Evolutionary conservation across 2,888 invertebrate genomes (phyloP).

Genomic region (Heliconius charithonia): DNA sequence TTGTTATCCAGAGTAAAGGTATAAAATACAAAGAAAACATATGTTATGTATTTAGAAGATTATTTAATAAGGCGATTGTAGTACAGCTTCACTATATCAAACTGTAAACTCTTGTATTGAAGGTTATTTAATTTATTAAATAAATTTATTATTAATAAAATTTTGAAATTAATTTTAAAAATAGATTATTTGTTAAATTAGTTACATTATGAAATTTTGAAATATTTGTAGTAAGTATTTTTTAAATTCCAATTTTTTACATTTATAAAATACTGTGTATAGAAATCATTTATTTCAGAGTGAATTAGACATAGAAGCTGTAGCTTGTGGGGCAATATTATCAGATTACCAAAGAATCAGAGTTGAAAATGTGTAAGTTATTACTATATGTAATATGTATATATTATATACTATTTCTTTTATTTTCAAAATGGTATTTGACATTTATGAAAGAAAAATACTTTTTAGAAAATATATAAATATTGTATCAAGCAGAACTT

Average conservation of each 20-base stretch:
- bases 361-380: constrained; percentile 97
- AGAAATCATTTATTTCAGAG: constrained; percentile 76
- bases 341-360: constrained; percentile 99
- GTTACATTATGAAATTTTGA: background rate
- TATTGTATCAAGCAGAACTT: background rate
- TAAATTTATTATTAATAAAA: too few species aligned
- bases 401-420: background rate
- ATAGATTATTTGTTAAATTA: too few species aligned
- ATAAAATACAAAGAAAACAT: constrained; percentile 41
- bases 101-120: too few species aligned
- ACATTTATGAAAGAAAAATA: background rate
- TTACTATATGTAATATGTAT: constrained; percentile 7
- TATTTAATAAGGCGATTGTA: background rate
- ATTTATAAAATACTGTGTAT: background rate
- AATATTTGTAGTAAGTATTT: background rate
- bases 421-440: background rate
- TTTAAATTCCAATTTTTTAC: background rate
- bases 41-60: background rate
- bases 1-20: constrained; percentile 91
- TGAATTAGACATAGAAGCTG: constrained; percentile 92
- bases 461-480: background rate
- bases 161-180: too few species aligned
- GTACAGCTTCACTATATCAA: too few species aligned
- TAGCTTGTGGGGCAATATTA: constrained; percentile 98
- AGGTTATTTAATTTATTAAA: too few species aligned